phyloP scores from a whole-genome alignment of 2,888 invertebrate species.

The Yponomeuta plumbellus region DNA sequence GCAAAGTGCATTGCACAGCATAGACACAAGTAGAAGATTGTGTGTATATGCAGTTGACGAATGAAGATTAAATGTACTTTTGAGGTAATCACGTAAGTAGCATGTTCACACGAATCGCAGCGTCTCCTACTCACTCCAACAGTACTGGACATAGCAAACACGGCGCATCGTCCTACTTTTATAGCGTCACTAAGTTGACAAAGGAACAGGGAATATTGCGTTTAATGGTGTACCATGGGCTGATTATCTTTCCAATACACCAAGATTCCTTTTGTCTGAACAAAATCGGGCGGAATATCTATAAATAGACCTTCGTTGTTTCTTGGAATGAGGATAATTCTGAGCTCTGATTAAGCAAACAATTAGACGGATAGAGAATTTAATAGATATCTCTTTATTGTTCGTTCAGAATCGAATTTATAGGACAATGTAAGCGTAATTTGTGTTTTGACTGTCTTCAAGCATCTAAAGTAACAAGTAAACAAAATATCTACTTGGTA shows the following conservation, averaged over 20 bases:
- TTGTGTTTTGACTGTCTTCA: no score
- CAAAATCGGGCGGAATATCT: neutral
- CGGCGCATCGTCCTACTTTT: constrained; percentile 31
- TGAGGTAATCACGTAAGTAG: no score
- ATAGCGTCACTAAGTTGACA: constrained; percentile 54
- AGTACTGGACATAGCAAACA: constrained; percentile 11
- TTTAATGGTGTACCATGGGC: constrained; percentile 38
- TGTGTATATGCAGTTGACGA: no score
- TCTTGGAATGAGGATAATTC: neutral
- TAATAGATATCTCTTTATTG: no score
- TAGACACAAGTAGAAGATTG: no score
- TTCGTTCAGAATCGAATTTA: no score
- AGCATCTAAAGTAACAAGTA: no score
- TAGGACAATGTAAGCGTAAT: no score
- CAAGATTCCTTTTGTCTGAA: constrained; percentile 11
- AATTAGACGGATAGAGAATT: no score
- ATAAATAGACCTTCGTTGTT: neutral
- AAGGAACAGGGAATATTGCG: constrained; percentile 36
- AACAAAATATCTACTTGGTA: no score
- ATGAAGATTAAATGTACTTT: no score
- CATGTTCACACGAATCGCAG: neutral
- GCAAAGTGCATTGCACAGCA: no score
- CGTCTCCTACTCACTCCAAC: neutral
- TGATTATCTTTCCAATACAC: constrained; percentile 33
- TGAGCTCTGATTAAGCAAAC: neutral